Evolutionary conservation across 2,888 invertebrate species (phyloP).

Genomic region (Entomobrya proxima): DNA sequence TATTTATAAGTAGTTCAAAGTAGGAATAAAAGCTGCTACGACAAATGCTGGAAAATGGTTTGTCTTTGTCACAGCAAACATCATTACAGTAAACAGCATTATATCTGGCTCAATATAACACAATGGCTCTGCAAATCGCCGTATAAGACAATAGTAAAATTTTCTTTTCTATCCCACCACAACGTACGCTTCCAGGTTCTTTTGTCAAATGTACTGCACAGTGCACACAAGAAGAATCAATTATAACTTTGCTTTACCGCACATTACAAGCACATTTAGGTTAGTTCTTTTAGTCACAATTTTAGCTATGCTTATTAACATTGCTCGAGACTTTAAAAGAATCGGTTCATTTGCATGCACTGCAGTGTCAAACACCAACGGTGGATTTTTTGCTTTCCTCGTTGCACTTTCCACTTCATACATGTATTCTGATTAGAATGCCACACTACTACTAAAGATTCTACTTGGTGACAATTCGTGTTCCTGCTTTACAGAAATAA

Average conservation of each 20-base stretch:
- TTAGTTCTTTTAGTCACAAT: no score
- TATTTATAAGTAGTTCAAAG: constrained; percentile 21
- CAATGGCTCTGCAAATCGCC: no score
- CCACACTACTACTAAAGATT: neutral
- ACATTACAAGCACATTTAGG: no score
- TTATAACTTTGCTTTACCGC: no score
- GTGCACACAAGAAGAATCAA: no score
- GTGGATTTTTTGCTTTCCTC: neutral
- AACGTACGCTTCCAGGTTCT: no score
- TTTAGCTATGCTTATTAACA: no score
- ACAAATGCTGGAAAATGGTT: neutral
- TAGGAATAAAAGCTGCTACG: neutral
- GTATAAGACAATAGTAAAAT: no score
- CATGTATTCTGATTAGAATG: neutral
- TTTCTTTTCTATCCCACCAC: no score
- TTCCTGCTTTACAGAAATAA: neutral
- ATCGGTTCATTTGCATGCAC: constrained; percentile 26
- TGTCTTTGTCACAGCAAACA: neutral
- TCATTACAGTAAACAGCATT: constrained; percentile 9
- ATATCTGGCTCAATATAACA: no score
- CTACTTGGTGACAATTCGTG: neutral
- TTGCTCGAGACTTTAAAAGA: neutral
- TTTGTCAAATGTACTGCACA: no score
- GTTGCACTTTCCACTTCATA: constrained; percentile 22
- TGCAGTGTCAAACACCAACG: neutral